These are phyloP conservation scores for Fringilla coelebs DNA, from an alignment of 2,797 vertebrate species.

Conservation along the genomic window DNA sequence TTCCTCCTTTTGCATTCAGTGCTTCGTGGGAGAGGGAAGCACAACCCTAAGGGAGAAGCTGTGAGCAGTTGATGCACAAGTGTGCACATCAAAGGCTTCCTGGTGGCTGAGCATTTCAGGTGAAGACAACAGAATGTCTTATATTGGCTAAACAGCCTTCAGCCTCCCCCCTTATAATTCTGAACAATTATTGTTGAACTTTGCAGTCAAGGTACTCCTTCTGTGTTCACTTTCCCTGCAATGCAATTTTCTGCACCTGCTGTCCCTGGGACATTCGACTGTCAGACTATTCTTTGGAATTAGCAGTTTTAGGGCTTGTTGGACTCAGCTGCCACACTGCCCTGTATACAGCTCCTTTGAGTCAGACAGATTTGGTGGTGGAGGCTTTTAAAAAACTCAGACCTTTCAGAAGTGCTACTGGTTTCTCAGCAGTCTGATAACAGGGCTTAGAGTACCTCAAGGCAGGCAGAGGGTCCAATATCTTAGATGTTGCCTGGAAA, in stretches of 20 bases:
- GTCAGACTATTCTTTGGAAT: background rate
- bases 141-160: fast-evolving
- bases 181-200: background rate
- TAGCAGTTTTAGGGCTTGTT: fast-evolving
- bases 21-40: background rate
- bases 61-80: background rate
- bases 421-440: background rate
- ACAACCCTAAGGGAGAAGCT: background rate
- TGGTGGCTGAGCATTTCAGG: background rate
- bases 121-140: background rate
- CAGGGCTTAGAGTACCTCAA: background rate
- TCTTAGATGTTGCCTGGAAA: background rate
- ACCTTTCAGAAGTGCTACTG: background rate
- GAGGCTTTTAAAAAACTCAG: background rate
- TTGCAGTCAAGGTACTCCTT: background rate
- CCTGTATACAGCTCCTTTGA: background rate
- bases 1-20: background rate
- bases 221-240: background rate
- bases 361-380: background rate
- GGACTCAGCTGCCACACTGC: background rate
- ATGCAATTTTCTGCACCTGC: background rate
- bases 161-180: background rate
- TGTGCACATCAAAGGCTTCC: fast-evolving
- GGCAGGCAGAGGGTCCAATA: fast-evolving
- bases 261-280: background rate